Evolutionary conservation across 2,113 vertebrate species (phyloP).

Genomic region (Phainopepla nitens): DNA sequence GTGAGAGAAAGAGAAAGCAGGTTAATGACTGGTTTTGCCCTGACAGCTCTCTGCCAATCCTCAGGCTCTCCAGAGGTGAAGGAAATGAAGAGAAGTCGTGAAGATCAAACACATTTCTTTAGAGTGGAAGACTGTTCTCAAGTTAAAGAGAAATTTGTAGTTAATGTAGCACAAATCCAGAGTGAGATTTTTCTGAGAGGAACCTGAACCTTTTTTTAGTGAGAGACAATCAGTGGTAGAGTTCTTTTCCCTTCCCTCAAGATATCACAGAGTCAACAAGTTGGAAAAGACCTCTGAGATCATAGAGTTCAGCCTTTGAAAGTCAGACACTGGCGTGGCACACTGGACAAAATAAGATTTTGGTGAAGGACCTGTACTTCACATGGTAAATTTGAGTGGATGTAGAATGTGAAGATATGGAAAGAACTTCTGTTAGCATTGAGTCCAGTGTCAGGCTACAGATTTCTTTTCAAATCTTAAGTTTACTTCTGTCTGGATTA

Average conservation of each 20-base stretch:
- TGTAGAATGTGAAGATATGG: background rate
- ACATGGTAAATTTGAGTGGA: background rate
- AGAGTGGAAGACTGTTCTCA: background rate
- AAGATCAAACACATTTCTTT: background rate
- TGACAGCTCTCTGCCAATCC: background rate
- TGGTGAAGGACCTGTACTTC: background rate
- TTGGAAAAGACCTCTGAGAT: background rate
- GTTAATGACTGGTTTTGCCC: background rate
- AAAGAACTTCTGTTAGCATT: background rate
- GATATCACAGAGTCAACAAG: background rate
- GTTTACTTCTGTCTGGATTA: background rate
- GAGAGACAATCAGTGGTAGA: background rate
- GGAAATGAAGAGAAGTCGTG: background rate
- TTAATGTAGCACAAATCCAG: background rate
- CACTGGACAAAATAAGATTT: background rate
- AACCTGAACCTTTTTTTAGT: background rate
- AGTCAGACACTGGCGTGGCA: background rate
- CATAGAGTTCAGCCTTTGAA: background rate
- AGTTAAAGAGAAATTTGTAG: background rate
- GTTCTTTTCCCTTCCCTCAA: background rate
- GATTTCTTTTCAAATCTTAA: background rate
- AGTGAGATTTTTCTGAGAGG: background rate
- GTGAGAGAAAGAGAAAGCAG: background rate
- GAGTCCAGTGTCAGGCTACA: background rate
- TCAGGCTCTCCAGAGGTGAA: background rate